Evolutionary conservation across 2,797 vertebrate species (phyloP).

Genomic region (Taeniopygia guttata): DNA sequence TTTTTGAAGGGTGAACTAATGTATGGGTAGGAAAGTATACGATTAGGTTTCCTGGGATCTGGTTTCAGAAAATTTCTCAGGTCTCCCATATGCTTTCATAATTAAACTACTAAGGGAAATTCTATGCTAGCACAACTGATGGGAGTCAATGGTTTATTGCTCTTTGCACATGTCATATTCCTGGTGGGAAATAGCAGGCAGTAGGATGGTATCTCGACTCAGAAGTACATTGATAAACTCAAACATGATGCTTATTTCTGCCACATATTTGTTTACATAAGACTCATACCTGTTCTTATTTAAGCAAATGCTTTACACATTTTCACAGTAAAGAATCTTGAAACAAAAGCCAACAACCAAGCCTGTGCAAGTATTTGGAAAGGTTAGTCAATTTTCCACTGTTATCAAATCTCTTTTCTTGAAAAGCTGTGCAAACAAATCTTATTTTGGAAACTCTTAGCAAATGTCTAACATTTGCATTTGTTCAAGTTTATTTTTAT

Average conservation of each 20-base stretch:
- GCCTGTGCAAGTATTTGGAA: not conserved
- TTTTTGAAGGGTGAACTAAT: not conserved
- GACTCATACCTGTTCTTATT: not conserved
- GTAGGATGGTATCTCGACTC: not conserved
- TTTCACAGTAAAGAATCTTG: not conserved
- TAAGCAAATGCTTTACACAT: not conserved
- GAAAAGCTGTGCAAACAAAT: slow-evolving; percentile 40
- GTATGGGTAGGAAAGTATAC: not conserved
- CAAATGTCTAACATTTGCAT: slow-evolving; percentile 8
- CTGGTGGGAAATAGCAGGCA: not conserved
- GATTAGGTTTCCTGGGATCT: not conserved
- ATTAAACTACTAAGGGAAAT: not conserved
- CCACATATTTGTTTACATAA: not conserved
- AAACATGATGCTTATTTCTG: not conserved
- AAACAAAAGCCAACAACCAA: not conserved
- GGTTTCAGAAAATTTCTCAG: not conserved
- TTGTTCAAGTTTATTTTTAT: slow-evolving; percentile 12
- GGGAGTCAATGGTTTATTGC: not conserved
- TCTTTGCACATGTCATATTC: not conserved
- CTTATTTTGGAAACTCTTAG: slow-evolving; percentile 5
- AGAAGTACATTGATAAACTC: not conserved
- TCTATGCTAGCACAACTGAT: not conserved
- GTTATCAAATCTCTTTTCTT: slow-evolving; percentile 27
- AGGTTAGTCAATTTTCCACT: not conserved
- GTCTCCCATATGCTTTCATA: not conserved